phyloP scores from a whole-genome alignment of 2,888 invertebrate species.

The Epinotia nisella region DNA sequence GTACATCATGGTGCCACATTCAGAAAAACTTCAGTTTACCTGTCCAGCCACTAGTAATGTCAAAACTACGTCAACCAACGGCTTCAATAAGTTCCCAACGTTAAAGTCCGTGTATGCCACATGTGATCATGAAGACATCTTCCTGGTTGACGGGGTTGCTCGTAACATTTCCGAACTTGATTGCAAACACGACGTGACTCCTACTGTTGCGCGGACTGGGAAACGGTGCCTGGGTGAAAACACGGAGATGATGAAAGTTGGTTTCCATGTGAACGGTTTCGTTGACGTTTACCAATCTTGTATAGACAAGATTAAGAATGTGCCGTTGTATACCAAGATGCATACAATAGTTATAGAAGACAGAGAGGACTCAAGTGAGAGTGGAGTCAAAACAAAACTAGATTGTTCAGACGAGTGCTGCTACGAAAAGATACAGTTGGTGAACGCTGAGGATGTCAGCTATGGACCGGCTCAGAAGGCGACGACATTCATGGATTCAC shows the following conservation, averaged over 20 bases:
- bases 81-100: conserved; percentile 22
- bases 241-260: conserved; percentile 16
- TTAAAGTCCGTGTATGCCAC: conserved; percentile 12
- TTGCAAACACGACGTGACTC: conserved; percentile 3
- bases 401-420: conserved; percentile 51
- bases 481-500: conserved; percentile 50
- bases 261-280: conserved; percentile 27
- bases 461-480: conserved; percentile 49
- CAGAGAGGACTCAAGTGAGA: not conserved
- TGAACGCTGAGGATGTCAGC: conserved; percentile 49
- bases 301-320: conserved; percentile 18
- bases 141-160: conserved; percentile 13
- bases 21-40: conserved; percentile 23
- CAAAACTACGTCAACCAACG: not conserved
- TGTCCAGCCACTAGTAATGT: conserved; percentile 15
- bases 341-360: not conserved
- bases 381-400: conserved; percentile 46
- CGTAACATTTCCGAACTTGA: conserved; percentile 27
- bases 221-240: conserved; percentile 19
- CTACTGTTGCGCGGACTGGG: not conserved
- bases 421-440: conserved; percentile 51
- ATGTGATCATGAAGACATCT: conserved; percentile 32
- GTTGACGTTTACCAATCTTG: conserved; percentile 30
- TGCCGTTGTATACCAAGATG: conserved; percentile 32
- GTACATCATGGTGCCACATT: conserved; percentile 15